Base-by-base conservation (phyloP, 2,888 invertebrate species). In the Agrochola macilenta region DNA sequence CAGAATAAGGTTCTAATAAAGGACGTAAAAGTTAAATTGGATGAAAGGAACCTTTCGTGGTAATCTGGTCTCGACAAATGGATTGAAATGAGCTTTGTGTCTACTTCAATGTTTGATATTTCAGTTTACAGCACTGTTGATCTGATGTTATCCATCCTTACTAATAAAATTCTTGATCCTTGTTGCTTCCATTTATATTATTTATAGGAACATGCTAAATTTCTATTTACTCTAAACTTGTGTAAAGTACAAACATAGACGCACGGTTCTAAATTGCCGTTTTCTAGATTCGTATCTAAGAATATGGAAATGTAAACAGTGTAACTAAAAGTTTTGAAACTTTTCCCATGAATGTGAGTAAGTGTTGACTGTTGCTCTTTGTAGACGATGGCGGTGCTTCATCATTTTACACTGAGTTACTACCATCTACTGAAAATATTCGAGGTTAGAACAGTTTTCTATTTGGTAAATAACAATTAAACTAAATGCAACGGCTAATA, bases 291-390 rank as follows among this genome's bases (percentile, higher is more conserved):
- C 39, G 5, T 30, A 65, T 17, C 3, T 12, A 23, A 35, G 52
- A 3, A 52, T 43, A 43, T 43, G 30, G 60, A 35, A 78, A 60
- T 26, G n/a, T 43, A 60, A 43, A 49, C 14, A 78, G 52, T 46
- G 79, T 69, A 61, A 52, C 64, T 3, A 30, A 35, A 81, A 30
- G n/a, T 52, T 74, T 12, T 2, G 9, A 12, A 81, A 81, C 12
- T 64, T 58, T 35, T 52, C 23, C n/a, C 4, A 57, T n/a, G 20
- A 73, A 80, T 43, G 49, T 61, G 43, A 35, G 52, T 71, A 66
- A 43, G 52, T 73, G 78, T 80, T 43, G 63, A 63, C 46, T 63
- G 61, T 46, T 54, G 61, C 4, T 61, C 5, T 11, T 57, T 26
- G 57, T 30, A 23, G 17, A 26, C 23, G 49, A 9, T 12, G 61